Evolutionary conservation across 2,113 vertebrate genomes (phyloP), one percentile per base, ranked within the genome.

Genomic region (Tetraodon nigroviridis): DNA sequence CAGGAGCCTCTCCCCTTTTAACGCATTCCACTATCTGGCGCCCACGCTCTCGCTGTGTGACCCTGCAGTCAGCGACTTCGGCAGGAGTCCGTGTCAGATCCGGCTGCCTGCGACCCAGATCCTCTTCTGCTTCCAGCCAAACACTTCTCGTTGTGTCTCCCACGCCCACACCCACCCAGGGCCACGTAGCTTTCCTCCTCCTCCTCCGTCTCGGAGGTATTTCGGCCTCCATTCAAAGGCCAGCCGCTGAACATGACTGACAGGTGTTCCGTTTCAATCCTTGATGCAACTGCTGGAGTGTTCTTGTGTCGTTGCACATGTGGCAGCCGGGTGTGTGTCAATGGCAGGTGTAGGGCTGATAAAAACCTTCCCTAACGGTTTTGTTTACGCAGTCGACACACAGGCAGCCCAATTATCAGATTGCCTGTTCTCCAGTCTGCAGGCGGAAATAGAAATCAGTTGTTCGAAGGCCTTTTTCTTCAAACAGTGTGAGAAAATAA

Each of bases 11-110:
- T 76, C 85, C 83, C 87, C 83, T 11, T 86, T 82, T 81, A 86
- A 85, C 77, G 82, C 87, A 88, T 90, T 89, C 86, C 84, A 81
- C 81, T 87, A 89, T 89, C 82, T 87, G 16, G 47, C 83, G 56
- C 89, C 88, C 79, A 89, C 89, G 81, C 88, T 86, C 66, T 85
- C 66, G 41, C 58, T 86, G 84, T 88, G 85, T 89, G 84, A 90
- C 89, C 81, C 50, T 27, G 14, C 56, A 71, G 73, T 80, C 79
- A 89, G 78, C 80, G 84, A 88, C 84, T 88, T 86, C 80, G 88
- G 90, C 79, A 17, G 80, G 75, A 82, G 76, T 72, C 49, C 55
- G 84, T 84, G 86, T 87, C 85, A 82, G 84, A 86, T 90, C 83
- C 80, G 84, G 77, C 77, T 62, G 81, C 81, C 70, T 71, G 74